Base-by-base conservation (phyloP, 2,113 vertebrate genomes). In the Heloderma charlesbogerti region DNA sequence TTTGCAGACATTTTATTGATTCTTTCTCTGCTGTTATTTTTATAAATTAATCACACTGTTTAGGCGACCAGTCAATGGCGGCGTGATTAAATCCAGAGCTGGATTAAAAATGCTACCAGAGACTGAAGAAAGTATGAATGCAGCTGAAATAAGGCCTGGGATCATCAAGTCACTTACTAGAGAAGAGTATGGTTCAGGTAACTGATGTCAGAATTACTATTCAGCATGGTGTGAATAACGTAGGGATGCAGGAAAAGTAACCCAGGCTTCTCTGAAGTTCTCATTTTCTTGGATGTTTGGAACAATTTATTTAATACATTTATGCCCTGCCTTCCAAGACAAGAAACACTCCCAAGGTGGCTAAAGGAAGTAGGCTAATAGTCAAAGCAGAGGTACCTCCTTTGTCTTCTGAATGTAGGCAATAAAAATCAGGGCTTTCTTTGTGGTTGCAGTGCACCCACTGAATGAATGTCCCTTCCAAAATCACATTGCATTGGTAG, bases 1-100 rank as follows among this genome's bases (percentile, higher is more conserved):
- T 94, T 92, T 89, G 60, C 79, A 92, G 88, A 91, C 69, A 87
- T 90, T 85, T 31, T 3, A 74, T 87, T 89, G 86, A 84, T 90
- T 77, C 27, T 4, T 92, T 85, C 57, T 86, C 75, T 12, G 43
- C 31, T 90, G 87, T 72, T 87, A 7, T 66, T 93, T 78, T 85
- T 84, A 66, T 67, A 95, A 94, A 94, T 92, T 69, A 92, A 91
- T 83, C 83, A 60, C 67, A 60, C 0, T 0, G 72, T 94, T 88
- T 78, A 78, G 91, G 60, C 63, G 89, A 45, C 15, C 54, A 45
- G 31, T 12, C 3, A 13, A 66, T 90, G 66, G 60, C 71, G 67
- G 34, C 40, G 7, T 40, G 90, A 31, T 90, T 89, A 57, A 90
- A 74, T 29, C 40, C 22, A 2, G 87, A 0, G 40, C 13, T 81